Conservation (phyloP, 2,888 invertebrate genomes). For the Brenthis hecate region DNA sequence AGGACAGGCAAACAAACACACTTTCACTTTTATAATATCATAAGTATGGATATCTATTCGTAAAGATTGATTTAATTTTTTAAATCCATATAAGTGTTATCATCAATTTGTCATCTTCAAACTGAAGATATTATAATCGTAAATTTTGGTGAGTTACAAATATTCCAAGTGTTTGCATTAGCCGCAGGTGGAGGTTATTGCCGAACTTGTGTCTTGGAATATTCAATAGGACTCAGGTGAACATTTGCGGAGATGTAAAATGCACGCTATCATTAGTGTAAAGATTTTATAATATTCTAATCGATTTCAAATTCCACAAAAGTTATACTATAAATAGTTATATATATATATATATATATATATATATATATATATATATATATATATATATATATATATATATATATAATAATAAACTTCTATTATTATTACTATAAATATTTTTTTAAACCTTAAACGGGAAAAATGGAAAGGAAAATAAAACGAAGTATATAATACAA, state of each 20-base stretch:
- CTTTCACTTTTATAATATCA: no score
- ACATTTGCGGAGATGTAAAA: not conserved
- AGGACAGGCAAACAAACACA: no score
- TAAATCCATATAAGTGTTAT: no score
- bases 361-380: no score
- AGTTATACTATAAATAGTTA: no score
- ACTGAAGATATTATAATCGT: not conserved
- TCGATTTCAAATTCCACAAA: no score
- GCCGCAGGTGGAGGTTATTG: conserved; percentile 46
- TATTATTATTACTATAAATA: not conserved
- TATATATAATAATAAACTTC: no score
- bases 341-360: no score
- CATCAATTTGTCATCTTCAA: not conserved
- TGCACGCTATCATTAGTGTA: not conserved
- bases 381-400: no score
- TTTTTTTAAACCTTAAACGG: not conserved
- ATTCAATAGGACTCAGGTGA: conserved; percentile 8
- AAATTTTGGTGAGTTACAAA: not conserved
- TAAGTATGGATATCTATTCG: no score
- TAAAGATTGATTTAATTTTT: no score
- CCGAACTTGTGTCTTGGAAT: conserved; percentile 37
- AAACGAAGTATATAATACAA: not conserved
- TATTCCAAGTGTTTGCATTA: conserved; percentile 21
- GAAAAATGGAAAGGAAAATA: not conserved
- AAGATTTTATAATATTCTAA: not conserved